Evolutionary conservation across 2,888 invertebrate species (phyloP).

Genomic region (Rhopalosiphum nymphaeae): DNA sequence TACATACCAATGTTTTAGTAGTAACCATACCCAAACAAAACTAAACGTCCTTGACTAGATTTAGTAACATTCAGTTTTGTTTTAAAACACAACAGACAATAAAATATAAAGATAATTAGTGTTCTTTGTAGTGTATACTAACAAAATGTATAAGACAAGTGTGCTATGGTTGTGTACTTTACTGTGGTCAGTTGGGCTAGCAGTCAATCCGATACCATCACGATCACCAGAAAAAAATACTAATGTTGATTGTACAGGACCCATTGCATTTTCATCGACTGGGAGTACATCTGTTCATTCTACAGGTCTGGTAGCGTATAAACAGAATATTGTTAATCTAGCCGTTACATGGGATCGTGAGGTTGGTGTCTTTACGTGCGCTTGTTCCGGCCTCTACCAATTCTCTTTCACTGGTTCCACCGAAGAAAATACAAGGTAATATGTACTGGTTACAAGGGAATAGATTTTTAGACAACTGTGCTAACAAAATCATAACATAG

Average conservation of each 20-base stretch:
- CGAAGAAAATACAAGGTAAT: conserved; percentile 47
- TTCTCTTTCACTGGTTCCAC: conserved; percentile 59
- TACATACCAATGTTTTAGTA: background rate
- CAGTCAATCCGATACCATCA: conserved; percentile 37
- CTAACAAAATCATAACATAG: conserved; percentile 18
- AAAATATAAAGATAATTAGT: background rate
- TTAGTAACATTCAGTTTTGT: background rate
- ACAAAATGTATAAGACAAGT: conserved; percentile 6
- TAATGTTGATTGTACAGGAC: conserved; percentile 34
- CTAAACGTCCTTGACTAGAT: conserved; percentile 20
- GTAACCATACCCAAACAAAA: conserved; percentile 1
- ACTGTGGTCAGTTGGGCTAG: conserved; percentile 18
- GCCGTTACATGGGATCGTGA: conserved; percentile 48
- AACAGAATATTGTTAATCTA: conserved; percentile 3
- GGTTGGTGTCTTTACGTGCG: conserved; percentile 45
- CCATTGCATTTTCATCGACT: conserved; percentile 46
- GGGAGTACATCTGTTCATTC: conserved; percentile 38
- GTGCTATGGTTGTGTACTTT: conserved; percentile 27
- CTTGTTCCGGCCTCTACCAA: conserved; percentile 52
- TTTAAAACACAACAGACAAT: background rate
- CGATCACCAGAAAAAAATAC: background rate
- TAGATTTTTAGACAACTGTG: background rate
- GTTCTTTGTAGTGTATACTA: background rate
- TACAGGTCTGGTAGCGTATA: conserved; percentile 34
- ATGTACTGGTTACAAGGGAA: background rate